Base-by-base conservation (phyloP, 2,888 invertebrate genomes). In the Drosophila rellima region DNA sequence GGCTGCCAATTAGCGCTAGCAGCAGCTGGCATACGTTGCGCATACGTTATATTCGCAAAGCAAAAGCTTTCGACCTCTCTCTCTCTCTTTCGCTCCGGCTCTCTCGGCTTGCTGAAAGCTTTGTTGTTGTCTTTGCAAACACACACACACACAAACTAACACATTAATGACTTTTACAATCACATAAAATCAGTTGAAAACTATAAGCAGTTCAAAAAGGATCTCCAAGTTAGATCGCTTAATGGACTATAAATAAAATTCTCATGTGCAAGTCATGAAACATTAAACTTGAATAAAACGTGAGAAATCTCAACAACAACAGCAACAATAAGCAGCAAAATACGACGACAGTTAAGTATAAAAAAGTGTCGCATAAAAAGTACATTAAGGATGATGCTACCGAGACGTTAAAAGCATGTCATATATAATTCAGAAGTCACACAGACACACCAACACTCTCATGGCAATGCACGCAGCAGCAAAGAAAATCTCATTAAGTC, bases 401-500 rank as follows among this genome's bases (percentile, higher is more conserved):
- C 57, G 56, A 70, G 72, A 71, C 59, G 67, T 68, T 67, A 70
- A 85, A 76, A 71, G 66, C 74, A 75, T 72, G 69, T 74, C 64
- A 75, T 78, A 81, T 75, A 80, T 73, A 78, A 82, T 83, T 81
- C 72, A 55, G 63, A 29, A 68, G 60, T 42, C 39, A 5, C 45
- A 44, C 57, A 59, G 18, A n/a, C 26, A 40, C 29, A 56, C 29
- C 40, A n/a, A 71, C 31, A 59, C 10, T 52, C 45, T n/a, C 31
- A 15, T 29, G 33, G 31, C 3, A 35, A 54, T 50, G 20, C 29
- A 63, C 18, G 20, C 29, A 47, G 54, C 37, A 65, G 70, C 66
- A 45, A 68, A 70, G 69, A 73, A 88, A 85, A 86, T 80, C 83
- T 86, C 81, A 88, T 86, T 86, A 88, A 74, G 71, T 73, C 71